A percentile compares a stretch with the other conserved stretches of the same genome.
Conservation (phyloP, 2,888 invertebrate species). For the Enchytraeus crypticus region DNA sequence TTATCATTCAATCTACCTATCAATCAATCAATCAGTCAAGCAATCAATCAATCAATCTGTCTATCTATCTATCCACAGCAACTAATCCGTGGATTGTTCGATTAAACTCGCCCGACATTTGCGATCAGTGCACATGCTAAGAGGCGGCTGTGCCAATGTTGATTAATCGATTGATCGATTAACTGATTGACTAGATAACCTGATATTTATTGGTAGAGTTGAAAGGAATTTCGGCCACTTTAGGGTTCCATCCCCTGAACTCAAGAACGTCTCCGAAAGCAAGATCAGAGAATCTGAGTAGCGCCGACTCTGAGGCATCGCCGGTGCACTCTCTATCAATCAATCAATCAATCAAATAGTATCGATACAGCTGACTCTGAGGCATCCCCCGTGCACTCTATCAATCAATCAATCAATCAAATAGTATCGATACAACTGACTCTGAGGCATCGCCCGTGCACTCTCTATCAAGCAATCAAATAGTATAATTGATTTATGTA, state of each 20-base stretch:
- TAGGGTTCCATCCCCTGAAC: conserved; percentile 43
- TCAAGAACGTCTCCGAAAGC: conserved; percentile 43
- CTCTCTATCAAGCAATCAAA: no score
- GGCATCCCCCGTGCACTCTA: no score
- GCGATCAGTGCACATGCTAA: background rate
- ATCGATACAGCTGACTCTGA: background rate
- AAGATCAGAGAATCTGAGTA: conserved; percentile 48
- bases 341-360: background rate
- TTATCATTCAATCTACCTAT: no score
- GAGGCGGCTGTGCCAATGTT: background rate
- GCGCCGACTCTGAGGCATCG: conserved; percentile 52
- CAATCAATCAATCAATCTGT: no score
- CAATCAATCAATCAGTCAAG: no score
- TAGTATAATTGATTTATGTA: no score
- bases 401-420: no score
- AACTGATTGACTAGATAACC: conserved; percentile 32
- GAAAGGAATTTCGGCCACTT: conserved; percentile 51
- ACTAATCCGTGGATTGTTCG: background rate
- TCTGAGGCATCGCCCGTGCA: no score
- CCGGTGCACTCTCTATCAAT: conserved; percentile 51
- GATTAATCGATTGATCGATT: no score
- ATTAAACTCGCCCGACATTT: background rate
- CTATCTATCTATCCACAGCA: no score
- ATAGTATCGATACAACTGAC: no score
- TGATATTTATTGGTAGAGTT: conserved; percentile 53